Evolutionary conservation across 2,113 vertebrate species (phyloP), one percentile per base, ranked within the genome.

Genomic region (Scopus umbretta): DNA sequence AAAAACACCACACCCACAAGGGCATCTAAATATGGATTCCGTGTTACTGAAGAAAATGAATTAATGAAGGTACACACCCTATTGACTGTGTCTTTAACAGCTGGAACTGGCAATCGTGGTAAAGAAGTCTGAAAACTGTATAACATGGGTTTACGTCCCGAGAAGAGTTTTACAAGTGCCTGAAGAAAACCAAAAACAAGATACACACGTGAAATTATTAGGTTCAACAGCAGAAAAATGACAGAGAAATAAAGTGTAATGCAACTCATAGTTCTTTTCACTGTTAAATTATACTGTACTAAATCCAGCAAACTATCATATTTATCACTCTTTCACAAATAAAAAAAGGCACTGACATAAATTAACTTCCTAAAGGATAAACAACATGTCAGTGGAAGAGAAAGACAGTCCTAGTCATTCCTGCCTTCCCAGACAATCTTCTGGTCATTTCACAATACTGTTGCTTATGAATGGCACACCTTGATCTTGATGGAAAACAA

Each of bases 61-160:
- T 2, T 42, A 25, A 47, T 74, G 32, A 53, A 38, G 32, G 38
- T 72, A 97, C 98, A 58, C 93, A 99, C 99, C 98, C 99, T 98
- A 47, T 25, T 98, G 92, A 99, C 97, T 4, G 99, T 99, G 96
- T 99, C 98, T 88, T 98, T 98, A 66, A 99, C 95, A 11, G 98
- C 17, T 11, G 99, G 99, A 80, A 99, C 98, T 1, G 99, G 99
- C 53, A 99, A 96, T 38, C 98, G 98, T 4, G 99, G 99, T 62
- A 99, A 95, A 4, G 99, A 99, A 6, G 98, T 99, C 98, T 99
- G 99, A 98, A 99, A 99, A 95, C 99, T 99, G 97, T 99, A 99
- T 27, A 99, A 88, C 99, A 99, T 99, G 59, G 99, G 99, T 79
- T 99, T 99, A 23, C 98, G 98, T 73, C 99, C 99, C 9, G 99